Evolutionary conservation across 2,113 vertebrate species (phyloP).

Genomic region (Eidolon helvum): DNA sequence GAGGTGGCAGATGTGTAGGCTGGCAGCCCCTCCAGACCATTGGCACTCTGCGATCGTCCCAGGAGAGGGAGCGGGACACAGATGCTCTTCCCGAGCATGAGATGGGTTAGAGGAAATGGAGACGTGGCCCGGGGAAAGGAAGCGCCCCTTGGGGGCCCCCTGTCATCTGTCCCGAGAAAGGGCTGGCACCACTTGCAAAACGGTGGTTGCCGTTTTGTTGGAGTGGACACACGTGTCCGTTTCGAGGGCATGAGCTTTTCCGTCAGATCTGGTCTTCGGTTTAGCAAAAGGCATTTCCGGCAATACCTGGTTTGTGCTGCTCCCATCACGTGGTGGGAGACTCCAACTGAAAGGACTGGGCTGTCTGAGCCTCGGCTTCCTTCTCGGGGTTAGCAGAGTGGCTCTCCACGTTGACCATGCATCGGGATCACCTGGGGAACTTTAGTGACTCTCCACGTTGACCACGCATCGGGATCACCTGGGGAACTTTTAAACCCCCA

Average conservation of each 20-base stretch:
- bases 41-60: neutral
- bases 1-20: conserved; percentile 38
- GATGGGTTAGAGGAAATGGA: conserved; percentile 43
- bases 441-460: neutral
- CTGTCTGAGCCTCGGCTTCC: neutral
- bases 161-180: neutral
- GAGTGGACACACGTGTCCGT: neutral
- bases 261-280: neutral
- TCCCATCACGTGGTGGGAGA: neutral
- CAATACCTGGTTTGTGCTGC: neutral
- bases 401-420: accelerated
- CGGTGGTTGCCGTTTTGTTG: accelerated
- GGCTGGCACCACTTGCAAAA: neutral
- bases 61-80: conserved; percentile 46
- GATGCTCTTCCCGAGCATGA: conserved; percentile 53
- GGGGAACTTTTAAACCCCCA: neutral
- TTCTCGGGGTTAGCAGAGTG: neutral
- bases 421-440: neutral
- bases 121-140: neutral
- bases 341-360: accelerated
- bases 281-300: neutral
- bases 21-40: neutral
- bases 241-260: accelerated
- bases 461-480: accelerated
- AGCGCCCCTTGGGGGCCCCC: neutral